phyloP scores from a whole-genome alignment of 2,888 invertebrate genomes.

The Cerastis rubricosa region DNA sequence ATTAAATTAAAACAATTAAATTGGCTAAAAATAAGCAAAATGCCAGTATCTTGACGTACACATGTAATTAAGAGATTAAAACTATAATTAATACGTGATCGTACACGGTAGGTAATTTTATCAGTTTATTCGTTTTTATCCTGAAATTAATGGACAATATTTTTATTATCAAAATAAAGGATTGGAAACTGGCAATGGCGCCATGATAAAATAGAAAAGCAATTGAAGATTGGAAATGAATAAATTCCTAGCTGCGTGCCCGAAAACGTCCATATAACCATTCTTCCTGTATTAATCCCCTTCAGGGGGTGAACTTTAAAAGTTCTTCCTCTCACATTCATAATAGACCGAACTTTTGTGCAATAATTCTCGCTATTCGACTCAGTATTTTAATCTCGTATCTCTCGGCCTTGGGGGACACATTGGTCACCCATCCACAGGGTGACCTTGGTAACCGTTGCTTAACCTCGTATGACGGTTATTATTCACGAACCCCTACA shows the following conservation, averaged over 20 bases:
- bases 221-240: too few species aligned
- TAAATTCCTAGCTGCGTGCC: not conserved
- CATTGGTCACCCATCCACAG: not conserved
- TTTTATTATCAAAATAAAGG: too few species aligned
- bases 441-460: not conserved
- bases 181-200: too few species aligned
- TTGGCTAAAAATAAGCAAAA: not conserved
- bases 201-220: too few species aligned
- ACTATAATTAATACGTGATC: slow-evolving; percentile 16
- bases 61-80: slow-evolving; percentile 29
- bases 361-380: not conserved
- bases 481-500: not conserved
- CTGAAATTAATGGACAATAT: slow-evolving; percentile 2
- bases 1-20: not conserved
- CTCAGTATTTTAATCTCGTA: not conserved
- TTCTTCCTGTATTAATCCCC: not conserved
- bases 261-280: not conserved
- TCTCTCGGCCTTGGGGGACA: not conserved
- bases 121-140: slow-evolving; percentile 10
- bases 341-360: not conserved
- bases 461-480: not conserved
- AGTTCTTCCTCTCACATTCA: not conserved
- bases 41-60: not conserved
- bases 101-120: not conserved
- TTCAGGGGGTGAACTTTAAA: not conserved